phyloP scores from a whole-genome alignment of 2,797 vertebrate genomes.

The Epinephelus coioides region DNA sequence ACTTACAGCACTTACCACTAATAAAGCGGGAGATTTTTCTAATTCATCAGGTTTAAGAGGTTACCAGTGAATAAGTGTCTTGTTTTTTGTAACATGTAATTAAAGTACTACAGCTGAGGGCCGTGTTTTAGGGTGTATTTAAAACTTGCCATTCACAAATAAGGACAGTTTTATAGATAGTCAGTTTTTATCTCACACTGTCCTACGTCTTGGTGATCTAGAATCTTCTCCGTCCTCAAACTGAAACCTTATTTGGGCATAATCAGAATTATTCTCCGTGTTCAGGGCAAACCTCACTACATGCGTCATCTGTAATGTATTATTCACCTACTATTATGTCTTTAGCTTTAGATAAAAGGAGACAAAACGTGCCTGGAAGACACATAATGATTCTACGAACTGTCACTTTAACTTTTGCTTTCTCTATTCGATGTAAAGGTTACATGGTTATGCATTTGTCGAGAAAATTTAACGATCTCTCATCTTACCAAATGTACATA shows the following conservation, averaged over 20 bases:
- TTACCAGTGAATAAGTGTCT: background rate
- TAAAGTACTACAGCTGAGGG: background rate
- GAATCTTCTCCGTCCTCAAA: background rate
- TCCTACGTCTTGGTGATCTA: background rate
- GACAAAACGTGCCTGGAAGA: background rate
- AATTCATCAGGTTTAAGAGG: background rate
- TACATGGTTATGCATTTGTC: slow-evolving; percentile 10
- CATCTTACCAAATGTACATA: background rate
- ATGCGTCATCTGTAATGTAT: background rate
- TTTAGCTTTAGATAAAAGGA: background rate
- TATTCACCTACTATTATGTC: background rate
- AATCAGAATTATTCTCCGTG: background rate
- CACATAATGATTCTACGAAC: background rate
- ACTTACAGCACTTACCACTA: background rate
- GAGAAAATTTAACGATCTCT: background rate
- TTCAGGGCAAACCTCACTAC: background rate
- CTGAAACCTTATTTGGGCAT: background rate
- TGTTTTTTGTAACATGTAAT: background rate
- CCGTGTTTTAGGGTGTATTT: background rate
- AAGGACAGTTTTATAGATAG: background rate
- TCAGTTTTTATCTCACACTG: background rate
- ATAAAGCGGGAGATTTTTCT: background rate
- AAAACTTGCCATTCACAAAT: background rate
- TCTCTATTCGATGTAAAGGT: slow-evolving; percentile 1
- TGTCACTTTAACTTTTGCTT: background rate